Evolutionary conservation across 2,888 invertebrate species (phyloP).

Genomic region (Latrodectus elegans): DNA sequence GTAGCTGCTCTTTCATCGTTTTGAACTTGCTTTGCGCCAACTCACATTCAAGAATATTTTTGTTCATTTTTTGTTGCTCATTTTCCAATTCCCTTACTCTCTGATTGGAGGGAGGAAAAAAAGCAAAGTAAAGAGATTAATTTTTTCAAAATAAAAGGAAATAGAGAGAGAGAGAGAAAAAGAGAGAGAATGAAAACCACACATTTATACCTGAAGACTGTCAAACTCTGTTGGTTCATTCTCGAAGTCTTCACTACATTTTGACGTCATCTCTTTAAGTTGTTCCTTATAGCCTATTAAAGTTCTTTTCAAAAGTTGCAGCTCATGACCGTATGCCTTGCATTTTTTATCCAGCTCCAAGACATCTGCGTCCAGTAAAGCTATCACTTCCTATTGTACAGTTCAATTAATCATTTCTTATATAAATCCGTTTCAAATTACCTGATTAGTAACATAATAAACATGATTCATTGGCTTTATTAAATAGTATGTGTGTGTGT

Average conservation of each 20-base stretch:
- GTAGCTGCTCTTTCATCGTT: constrained; percentile 23
- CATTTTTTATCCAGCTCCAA: constrained; percentile 11
- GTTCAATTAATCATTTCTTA: too few relatives aligned
- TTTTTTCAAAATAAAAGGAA: not conserved
- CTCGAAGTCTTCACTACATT: constrained; percentile 15
- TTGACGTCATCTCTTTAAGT: not conserved
- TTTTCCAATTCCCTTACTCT: constrained; percentile 27
- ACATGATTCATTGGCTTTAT: too few relatives aligned
- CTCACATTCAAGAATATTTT: constrained; percentile 15
- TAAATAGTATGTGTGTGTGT: too few relatives aligned
- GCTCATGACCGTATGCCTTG: constrained; percentile 10
- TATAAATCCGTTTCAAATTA: too few relatives aligned
- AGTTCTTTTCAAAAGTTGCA: not conserved
- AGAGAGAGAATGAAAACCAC: not conserved
- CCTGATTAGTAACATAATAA: too few relatives aligned
- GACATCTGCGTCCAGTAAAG: not conserved
- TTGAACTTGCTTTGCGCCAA: not conserved
- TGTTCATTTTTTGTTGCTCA: constrained; percentile 11
- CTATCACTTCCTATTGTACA: not conserved
- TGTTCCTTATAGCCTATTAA: not conserved
- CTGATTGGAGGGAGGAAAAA: not conserved
- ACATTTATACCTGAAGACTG: constrained; percentile 7
- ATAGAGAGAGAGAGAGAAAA: not conserved
- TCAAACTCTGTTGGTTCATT: constrained; percentile 20
- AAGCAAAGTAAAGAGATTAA: not conserved